A percentile compares a stretch with the other conserved stretches of the same genome.
Evolutionary conservation across 1,140 invertebrate genomes (phyloP).

Genomic region (Drosophila pallidifrons): DNA sequence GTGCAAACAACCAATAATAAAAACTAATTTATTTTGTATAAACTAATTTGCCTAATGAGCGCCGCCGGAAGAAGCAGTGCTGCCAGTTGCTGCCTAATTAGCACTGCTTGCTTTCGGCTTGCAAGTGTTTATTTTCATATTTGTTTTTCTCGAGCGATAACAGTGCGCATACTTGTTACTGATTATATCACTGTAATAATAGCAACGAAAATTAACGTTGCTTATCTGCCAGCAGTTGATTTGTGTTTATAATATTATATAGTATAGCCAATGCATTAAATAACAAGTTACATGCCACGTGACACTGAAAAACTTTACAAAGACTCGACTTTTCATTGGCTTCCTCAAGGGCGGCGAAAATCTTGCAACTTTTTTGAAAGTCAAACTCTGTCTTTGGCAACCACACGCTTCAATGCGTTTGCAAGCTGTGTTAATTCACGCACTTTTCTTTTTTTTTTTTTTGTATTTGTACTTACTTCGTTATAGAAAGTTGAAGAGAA

Average conservation of each 20-base stretch:
- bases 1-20: background rate
- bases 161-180: background rate
- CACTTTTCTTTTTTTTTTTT: slow-evolving; percentile 13
- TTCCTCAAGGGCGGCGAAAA: slow-evolving; percentile 17
- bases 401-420: slow-evolving; percentile 12
- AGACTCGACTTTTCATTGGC: slow-evolving; percentile 14
- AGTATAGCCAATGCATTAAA: background rate
- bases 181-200: background rate
- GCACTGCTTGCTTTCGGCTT: background rate
- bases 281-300: slow-evolving; percentile 21
- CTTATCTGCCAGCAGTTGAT: background rate
- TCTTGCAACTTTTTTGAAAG: slow-evolving; percentile 33
- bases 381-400: slow-evolving; percentile 27
- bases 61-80: slow-evolving; percentile 2
- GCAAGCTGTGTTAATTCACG: slow-evolving; percentile 11
- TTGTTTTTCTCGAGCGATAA: slow-evolving; percentile 2
- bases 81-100: background rate
- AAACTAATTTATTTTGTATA: background rate
- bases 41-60: slow-evolving; percentile 5
- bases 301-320: slow-evolving; percentile 25
- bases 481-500: background rate
- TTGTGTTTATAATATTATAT: background rate
- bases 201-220: background rate
- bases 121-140: background rate
- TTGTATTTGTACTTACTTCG: slow-evolving; percentile 8